Base-by-base conservation (phyloP, 2,888 invertebrate genomes). In the Prosopocoilus inquinatus region DNA sequence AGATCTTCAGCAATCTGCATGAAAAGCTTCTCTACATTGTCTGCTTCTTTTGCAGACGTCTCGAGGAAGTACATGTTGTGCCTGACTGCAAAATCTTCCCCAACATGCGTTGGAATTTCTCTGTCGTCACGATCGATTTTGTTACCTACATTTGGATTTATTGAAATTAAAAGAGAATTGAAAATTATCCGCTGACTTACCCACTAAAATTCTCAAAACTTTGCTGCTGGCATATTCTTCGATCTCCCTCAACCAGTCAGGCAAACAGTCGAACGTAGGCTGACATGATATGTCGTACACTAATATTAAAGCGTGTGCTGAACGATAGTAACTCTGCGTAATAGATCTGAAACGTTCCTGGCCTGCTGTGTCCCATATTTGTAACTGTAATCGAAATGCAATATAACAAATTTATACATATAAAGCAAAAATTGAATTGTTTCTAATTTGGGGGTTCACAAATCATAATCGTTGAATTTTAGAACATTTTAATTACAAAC, bases 311-410 rank as follows among this genome's bases (percentile, higher is more conserved):
- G 97, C 97, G 78, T 98, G 96, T 1, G 97, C 98, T 59, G 96
- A 96, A 67, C 96, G 84, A 76, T 97, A 97, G 79, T 97, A 97
- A 76, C 95, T 96, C 77, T 98, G 97, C 1, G 97, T 98, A 65
- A 98, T 98, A 2, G 96, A 96, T 53, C 98, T 86, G 78, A 98
- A 98, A 65, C 92, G 81, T 76, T 97, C 97, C 77, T 97, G 97
- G 0, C 97, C 97, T 1, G 97, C 97, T 9, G 97, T 97, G 74
- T 97, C 97, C 97, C 98, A 98, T 74, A 98, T 97, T 87, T 98
- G 97, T 56, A 98, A 82, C 94, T 96, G 71, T 59, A 80, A 77
- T 51, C 35, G 60, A 39, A 60, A 28, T 28, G 20, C 20, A 28
- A 28, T 28, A 5, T 28, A 28, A 28, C 20, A 28, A 7, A 28